Conservation (phyloP, 2,888 invertebrate genomes). For the Dioctria linearis region DNA sequence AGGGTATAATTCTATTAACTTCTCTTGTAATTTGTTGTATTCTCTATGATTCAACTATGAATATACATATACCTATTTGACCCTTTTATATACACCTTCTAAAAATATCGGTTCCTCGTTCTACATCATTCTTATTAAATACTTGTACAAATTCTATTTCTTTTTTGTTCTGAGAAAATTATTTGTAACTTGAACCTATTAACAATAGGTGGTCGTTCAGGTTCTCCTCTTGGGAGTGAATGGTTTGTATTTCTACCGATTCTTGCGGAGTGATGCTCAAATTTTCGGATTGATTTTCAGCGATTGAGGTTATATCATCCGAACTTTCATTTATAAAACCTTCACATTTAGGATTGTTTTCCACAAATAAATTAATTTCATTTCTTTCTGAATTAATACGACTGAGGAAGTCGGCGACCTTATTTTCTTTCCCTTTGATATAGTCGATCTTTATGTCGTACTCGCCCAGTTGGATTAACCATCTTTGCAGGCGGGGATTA, state of each 20-base stretch:
- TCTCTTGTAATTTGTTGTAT: no score
- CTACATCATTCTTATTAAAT: no score
- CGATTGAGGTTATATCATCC: not conserved
- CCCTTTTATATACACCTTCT: no score
- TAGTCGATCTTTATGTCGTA: not conserved
- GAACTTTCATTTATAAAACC: not conserved
- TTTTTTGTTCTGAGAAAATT: not conserved
- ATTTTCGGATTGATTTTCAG: constrained; percentile 16
- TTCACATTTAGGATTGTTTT: constrained; percentile 14
- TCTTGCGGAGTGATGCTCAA: not conserved
- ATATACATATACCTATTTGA: not conserved
- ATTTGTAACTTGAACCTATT: no score
- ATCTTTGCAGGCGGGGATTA: constrained; percentile 30
- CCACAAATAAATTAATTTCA: not conserved
- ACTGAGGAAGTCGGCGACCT: constrained; percentile 48
- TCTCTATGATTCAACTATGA: not conserved
- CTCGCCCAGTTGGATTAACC: constrained; percentile 19
- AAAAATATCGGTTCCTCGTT: no score
- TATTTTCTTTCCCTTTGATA: constrained; percentile 45
- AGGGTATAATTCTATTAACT: no score
- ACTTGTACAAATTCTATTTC: no score
- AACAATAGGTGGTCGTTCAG: no score
- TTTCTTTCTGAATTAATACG: constrained; percentile 33
- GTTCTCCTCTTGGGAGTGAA: not conserved
- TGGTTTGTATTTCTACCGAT: constrained; percentile 41